Evolutionary conservation across 2,113 vertebrate species (phyloP), one percentile per base, ranked within the genome.

Genomic region (Halcyon malimbica): DNA sequence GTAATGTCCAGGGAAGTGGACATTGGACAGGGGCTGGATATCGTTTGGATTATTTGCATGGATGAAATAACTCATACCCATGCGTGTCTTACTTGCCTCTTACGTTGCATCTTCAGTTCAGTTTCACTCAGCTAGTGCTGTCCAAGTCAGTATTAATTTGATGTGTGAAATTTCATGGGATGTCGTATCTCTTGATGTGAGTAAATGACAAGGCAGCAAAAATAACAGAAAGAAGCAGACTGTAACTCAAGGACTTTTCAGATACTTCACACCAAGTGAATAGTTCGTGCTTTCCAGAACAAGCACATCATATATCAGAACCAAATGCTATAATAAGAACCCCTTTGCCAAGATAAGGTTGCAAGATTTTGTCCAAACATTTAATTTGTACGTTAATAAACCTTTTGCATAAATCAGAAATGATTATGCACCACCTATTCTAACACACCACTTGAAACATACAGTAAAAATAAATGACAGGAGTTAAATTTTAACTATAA

Each of bases 181-280:
- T 79, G 5, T 2, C 1, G 0, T 21, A 12, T 39, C 37, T 37
- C 63, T 56, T 5, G 14, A 4, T n/a, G 21, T 17, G 18, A 37
- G n/a, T 39, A n/a, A 29, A 28, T 24, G 51, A 16, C 39, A 25
- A 29, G 53, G 46, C 39, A 62, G 73, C 37, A 35, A 29, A 41
- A 70, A 9, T 56, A 19, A 16, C 25, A 63, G 73, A 35, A 78
- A 57, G 53, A 42, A 64, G 24, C 41, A 26, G 21, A 5, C 37
- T 68, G 77, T 54, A 42, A 3, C 44, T 62, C 76, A 4, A 11
- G 51, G 44, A 37, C 35, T 7, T 13, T 68, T 59, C 31, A 46
- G 37, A 42, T 56, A 51, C 23, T 28, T 54, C 50, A 88, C 33
- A 15, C 46, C 18, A 25, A 9, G 28, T 0, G 24, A 37, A 24